Conservation (phyloP, 2,797 vertebrate species). For the Gastrophryne carolinensis region DNA sequence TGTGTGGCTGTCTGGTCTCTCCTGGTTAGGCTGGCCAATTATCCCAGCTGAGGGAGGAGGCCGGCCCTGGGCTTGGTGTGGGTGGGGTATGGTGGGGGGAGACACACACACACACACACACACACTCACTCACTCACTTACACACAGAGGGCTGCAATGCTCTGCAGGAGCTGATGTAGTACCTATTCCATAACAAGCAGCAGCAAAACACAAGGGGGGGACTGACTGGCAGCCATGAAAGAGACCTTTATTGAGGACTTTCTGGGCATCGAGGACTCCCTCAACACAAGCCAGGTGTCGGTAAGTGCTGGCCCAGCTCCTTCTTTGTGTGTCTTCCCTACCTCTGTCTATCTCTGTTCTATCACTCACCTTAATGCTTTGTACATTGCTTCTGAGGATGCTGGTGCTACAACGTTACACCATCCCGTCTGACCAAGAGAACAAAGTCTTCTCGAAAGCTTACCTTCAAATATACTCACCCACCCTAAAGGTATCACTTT, state of each 20-base stretch:
- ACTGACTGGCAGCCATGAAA: conserved; percentile 60
- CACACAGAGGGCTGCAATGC: conserved; percentile 56
- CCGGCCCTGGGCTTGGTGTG: too few relatives aligned
- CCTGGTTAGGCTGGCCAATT: too few relatives aligned
- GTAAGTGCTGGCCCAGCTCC: conserved; percentile 58
- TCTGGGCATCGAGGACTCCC: conserved; percentile 67
- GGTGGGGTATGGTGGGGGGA: conserved; percentile 1
- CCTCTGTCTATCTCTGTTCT: neutral
- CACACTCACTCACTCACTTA: conserved; percentile 58
- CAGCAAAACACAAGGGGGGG: conserved; percentile 42
- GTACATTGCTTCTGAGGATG: too few relatives aligned
- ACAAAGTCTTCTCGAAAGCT: too few relatives aligned
- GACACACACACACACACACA: conserved; percentile 61
- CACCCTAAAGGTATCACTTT: too few relatives aligned
- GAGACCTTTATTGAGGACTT: conserved; percentile 56
- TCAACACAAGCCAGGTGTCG: conserved; percentile 64
- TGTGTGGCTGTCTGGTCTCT: too few relatives aligned
- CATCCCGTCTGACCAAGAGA: too few relatives aligned
- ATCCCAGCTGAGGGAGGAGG: too few relatives aligned
- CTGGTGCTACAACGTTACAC: too few relatives aligned
- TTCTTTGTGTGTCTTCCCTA: neutral
- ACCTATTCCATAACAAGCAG: conserved; percentile 57
- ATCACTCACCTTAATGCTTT: conserved; percentile 1
- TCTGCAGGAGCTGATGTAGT: conserved; percentile 58
- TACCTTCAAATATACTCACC: too few relatives aligned